Evolutionary conservation across 2,888 invertebrate species (phyloP).

Genomic region (Tridacna gigas): DNA sequence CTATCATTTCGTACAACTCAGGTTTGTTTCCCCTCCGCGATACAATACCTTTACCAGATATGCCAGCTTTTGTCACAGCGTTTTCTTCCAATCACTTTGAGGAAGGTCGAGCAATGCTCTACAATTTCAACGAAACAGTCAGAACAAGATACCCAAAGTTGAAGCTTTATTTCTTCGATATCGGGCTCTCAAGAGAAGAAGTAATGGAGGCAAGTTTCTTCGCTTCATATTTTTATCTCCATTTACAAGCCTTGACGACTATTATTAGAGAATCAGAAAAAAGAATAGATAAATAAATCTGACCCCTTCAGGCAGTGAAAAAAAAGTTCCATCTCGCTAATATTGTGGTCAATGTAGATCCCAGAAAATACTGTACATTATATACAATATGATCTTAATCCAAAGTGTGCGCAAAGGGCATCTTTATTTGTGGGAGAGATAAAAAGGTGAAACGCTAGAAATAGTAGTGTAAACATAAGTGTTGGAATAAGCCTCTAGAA

Average conservation of each 20-base stretch:
- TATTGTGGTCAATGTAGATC: no score
- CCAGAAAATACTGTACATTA: no score
- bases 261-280: no score
- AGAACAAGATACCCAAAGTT: not conserved
- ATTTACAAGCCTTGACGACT: no score
- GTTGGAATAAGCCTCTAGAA: no score
- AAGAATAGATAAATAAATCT: no score
- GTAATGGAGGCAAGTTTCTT: not conserved
- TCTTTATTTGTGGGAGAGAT: no score
- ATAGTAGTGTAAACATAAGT: no score
- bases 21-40: not conserved
- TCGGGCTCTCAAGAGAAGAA: not conserved
- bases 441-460: no score
- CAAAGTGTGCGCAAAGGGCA: not conserved
- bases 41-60: not conserved
- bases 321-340: no score
- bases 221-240: not conserved
- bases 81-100: constrained; percentile 5
- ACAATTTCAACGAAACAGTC: not conserved
- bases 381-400: not conserved
- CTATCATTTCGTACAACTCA: not conserved
- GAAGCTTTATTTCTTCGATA: not conserved
- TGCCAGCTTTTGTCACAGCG: constrained; percentile 1
- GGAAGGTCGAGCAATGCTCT: not conserved
- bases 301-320: no score